phyloP scores from a whole-genome alignment of 2,888 invertebrate species.

The Mythimna impura region DNA sequence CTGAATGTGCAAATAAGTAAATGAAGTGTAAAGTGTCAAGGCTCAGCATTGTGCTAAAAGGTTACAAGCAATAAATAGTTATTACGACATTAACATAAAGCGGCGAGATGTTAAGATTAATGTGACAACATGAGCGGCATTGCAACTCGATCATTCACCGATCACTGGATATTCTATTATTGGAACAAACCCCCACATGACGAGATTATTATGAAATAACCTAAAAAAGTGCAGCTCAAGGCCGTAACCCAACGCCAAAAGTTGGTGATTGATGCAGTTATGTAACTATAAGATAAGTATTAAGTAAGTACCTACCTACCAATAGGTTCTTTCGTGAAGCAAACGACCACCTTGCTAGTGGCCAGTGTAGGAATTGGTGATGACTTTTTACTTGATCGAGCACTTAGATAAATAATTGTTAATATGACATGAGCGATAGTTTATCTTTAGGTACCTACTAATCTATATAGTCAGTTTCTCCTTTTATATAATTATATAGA shows the following conservation, averaged over 20 bases:
- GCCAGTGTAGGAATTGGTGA: not conserved
- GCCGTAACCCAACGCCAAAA: not conserved
- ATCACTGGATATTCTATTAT: not conserved
- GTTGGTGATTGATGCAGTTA: not conserved
- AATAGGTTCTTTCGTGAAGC: not conserved
- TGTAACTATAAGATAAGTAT: not conserved
- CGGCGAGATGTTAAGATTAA: slow-evolving; percentile 14
- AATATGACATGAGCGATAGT: no score
- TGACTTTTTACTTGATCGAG: not conserved
- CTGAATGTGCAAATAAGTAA: slow-evolving; percentile 48
- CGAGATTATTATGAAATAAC: slow-evolving; percentile 7
- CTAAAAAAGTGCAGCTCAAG: slow-evolving; percentile 3
- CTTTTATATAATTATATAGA: no score
- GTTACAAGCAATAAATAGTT: slow-evolving; percentile 36
- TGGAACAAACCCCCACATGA: slow-evolving; percentile 8
- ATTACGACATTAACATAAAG: slow-evolving; percentile 29
- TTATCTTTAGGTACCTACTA: no score
- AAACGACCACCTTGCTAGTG: not conserved
- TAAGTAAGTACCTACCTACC: no score
- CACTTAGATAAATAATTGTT: no score
- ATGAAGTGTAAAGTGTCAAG: slow-evolving; percentile 40
- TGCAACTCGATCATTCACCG: not conserved
- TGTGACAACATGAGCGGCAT: slow-evolving; percentile 12
- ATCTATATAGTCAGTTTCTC: no score
- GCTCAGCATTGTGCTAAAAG: slow-evolving; percentile 30